A percentile compares a stretch with the other conserved stretches of the same genome.
Conservation (phyloP, 2,113 vertebrate genomes). For the Ptyas mucosa region DNA sequence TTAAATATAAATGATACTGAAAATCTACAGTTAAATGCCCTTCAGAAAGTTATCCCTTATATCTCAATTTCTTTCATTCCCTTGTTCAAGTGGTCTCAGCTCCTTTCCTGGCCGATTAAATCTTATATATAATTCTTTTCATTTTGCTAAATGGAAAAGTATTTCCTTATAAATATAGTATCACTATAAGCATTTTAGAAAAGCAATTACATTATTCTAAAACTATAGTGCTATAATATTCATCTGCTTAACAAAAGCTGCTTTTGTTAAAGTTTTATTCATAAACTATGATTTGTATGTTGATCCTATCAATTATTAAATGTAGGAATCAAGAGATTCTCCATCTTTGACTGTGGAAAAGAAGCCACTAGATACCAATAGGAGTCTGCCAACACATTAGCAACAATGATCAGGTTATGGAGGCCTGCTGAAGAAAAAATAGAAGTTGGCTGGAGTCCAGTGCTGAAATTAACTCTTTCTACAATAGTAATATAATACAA, state of each 20-base stretch:
- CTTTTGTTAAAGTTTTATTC: background rate
- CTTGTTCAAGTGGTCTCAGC: background rate
- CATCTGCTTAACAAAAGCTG: background rate
- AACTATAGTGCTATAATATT: background rate
- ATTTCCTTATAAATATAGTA: background rate
- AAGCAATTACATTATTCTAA: background rate
- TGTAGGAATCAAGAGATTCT: background rate
- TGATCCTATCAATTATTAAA: background rate
- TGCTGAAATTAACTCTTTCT: background rate
- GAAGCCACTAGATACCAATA: background rate
- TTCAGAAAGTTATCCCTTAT: background rate
- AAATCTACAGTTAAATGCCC: background rate
- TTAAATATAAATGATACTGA: background rate
- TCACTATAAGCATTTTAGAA: background rate
- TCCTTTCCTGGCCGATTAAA: background rate
- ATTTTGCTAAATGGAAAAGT: background rate
- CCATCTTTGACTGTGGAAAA: background rate
- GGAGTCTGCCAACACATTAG: background rate
- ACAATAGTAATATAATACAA: background rate
- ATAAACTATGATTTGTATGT: background rate
- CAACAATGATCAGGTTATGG: background rate
- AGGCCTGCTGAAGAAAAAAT: background rate
- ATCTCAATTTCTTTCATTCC: background rate
- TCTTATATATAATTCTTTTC: background rate
- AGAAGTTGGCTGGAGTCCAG: background rate